A percentile compares a stretch with the other conserved stretches of the same genome.
phyloP scores from a whole-genome alignment of 2,113 vertebrate species.

The Aegithalos caudatus region DNA sequence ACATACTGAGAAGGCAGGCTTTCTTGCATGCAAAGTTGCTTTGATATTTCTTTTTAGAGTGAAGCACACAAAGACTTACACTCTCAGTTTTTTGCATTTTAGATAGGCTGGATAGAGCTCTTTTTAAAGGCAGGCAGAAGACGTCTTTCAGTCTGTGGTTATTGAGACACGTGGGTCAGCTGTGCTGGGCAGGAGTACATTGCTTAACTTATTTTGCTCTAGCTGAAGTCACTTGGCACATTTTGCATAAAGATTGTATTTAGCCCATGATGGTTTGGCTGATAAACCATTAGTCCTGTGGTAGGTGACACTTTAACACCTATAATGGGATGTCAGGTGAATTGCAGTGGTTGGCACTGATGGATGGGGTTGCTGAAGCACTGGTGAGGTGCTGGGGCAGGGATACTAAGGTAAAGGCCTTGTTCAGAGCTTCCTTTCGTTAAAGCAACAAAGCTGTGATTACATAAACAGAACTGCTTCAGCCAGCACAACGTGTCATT shows the following conservation, averaged over 20 bases:
- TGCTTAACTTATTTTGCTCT: constrained; percentile 25
- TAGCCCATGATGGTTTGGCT: background rate
- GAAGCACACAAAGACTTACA: background rate
- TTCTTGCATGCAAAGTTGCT: background rate
- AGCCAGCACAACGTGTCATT: constrained; percentile 74
- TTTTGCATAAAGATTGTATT: constrained; percentile 38
- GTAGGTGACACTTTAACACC: constrained; percentile 24
- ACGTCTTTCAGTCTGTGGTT: background rate
- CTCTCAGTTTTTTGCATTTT: constrained; percentile 9
- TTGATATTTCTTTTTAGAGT: background rate
- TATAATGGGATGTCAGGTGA: constrained; percentile 62
- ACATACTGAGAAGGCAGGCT: constrained; percentile 40
- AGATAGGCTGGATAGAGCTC: background rate
- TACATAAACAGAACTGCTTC: constrained; percentile 85
- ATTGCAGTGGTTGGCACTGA: constrained; percentile 52
- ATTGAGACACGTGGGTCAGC: background rate
- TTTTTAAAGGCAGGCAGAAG: constrained; percentile 28
- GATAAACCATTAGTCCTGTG: constrained; percentile 41
- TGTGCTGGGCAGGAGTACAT: background rate
- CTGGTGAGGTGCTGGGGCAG: background rate
- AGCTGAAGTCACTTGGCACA: background rate
- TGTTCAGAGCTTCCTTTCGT: constrained; percentile 49
- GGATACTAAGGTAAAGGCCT: constrained; percentile 14
- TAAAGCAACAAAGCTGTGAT: constrained; percentile 76
- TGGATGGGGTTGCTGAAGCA: constrained; percentile 37